These are phyloP conservation scores for Lasiurus borealis DNA, from an alignment of 2,113 vertebrate genomes.

Conservation along the genomic window DNA sequence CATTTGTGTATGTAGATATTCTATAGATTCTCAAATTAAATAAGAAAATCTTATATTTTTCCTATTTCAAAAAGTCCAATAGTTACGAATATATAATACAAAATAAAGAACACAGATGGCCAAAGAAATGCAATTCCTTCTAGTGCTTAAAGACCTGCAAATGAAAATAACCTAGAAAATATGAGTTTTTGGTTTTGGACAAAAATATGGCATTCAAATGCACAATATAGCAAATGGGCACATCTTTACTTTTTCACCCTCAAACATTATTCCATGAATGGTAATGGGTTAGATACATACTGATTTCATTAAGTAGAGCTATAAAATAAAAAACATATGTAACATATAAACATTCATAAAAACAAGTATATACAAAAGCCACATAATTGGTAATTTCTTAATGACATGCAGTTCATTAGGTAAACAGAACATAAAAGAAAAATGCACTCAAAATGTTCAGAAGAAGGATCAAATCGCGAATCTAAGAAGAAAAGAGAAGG, in stretches of 20 bases:
- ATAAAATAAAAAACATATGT: not conserved
- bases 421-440: not conserved
- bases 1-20: not conserved
- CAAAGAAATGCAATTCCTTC: not conserved
- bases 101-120: not conserved
- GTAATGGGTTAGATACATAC: not conserved
- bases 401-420: not conserved
- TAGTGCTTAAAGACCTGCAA: not conserved
- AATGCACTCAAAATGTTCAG: not conserved
- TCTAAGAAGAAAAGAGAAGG: not conserved
- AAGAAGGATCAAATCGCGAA: not conserved
- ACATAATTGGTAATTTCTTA: not conserved
- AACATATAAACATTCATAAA: not conserved
- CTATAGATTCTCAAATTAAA: not conserved
- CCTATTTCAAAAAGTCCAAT: not conserved
- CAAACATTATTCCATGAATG: not conserved
- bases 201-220: slow-evolving; percentile 4
- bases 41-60: not conserved
- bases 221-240: not conserved
- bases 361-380: not conserved
- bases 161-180: not conserved
- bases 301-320: not conserved
- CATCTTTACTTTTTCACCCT: not conserved
- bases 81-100: not conserved
- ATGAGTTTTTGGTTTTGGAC: not conserved